Evolutionary conservation across 2,888 invertebrate species (phyloP), one percentile per base, ranked within the genome.

Genomic region (Beris chalybata): DNA sequence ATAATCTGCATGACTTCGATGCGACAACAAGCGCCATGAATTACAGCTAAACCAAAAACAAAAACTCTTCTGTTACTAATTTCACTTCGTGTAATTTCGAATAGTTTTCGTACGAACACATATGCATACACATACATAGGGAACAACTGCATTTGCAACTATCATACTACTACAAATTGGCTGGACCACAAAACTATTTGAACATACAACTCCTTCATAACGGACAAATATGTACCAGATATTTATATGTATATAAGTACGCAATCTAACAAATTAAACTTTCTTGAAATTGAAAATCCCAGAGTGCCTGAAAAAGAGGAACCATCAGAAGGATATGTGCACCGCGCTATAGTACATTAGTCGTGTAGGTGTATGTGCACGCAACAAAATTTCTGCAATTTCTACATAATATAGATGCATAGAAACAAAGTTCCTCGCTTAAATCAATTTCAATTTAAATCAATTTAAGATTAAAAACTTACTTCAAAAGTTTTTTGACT

Each of bases 251-350:
- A 54, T 52, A 57, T 13, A 22, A 44, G 11, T 43, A 45, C 54
- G 15, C 50, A 29, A 54, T 31, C 45, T 45, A 38, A 55, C 31
- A 54, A n/a, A 64, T 55, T 64, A 54, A 54, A 54, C 44, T 64
- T 38, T 64, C 45, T 45, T 64, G 32, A 63, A 63, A 52, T 52
- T 47, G 38, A 65, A 38, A 9, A 7, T 9, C 7, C 38, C 38
- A 38, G 38, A 38, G 38, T 38, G 5, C 38, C 38, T 38, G 9
- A 7, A 9, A 38, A 38, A 7, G 7, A 38, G 38, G 38, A 9
- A 38, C 38, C 38, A 7, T 38, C 38, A 38, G 9, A 38, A 38
- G 38, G 5, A 9, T 3, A 38, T 38, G 5, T 9, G 38, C 38
- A 38, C 38, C 5, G 5, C 38, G 38, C 38, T 38, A 38, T 5